Conservation (phyloP, 2,113 vertebrate species). For the Sinocyclocheilus rhinocerous region DNA sequence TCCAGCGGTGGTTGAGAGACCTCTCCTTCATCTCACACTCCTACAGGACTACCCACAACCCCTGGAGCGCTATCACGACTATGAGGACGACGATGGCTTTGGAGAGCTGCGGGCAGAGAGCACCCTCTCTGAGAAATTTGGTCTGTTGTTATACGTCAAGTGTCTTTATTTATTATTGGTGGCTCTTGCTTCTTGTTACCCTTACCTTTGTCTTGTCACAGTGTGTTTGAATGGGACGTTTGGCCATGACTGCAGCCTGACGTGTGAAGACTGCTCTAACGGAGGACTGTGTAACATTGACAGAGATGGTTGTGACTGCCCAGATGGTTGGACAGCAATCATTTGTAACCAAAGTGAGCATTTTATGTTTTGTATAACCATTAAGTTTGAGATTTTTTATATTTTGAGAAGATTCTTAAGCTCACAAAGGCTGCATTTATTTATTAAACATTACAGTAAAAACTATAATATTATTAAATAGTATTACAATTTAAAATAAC, state of each 20-base stretch:
- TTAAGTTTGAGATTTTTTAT: not conserved
- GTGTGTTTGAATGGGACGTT: constrained; percentile 87
- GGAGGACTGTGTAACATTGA: constrained; percentile 77
- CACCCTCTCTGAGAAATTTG: constrained; percentile 85
- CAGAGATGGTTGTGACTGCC: constrained; percentile 82
- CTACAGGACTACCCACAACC: constrained; percentile 81
- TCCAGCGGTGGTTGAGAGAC: constrained; percentile 66
- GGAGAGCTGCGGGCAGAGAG: constrained; percentile 87
- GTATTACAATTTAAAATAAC: not conserved
- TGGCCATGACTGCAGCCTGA: constrained; percentile 90
- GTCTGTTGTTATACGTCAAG: constrained; percentile 69
- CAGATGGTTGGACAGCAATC: constrained; percentile 82
- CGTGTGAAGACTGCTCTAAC: constrained; percentile 87
- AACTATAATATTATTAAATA: not conserved
- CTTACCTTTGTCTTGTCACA: constrained; percentile 6
- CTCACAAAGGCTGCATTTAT: not conserved
- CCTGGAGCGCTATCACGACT: constrained; percentile 79
- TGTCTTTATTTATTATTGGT: not conserved
- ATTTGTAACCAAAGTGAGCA: constrained; percentile 92
- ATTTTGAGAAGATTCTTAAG: not conserved
- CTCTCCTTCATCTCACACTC: constrained; percentile 79
- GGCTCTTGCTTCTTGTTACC: not conserved
- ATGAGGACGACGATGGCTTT: constrained; percentile 79
- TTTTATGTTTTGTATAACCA: not conserved
- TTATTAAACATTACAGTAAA: not conserved